Evolutionary conservation across 1,140 invertebrate species (phyloP).

Genomic region (Drosophila simulans): DNA sequence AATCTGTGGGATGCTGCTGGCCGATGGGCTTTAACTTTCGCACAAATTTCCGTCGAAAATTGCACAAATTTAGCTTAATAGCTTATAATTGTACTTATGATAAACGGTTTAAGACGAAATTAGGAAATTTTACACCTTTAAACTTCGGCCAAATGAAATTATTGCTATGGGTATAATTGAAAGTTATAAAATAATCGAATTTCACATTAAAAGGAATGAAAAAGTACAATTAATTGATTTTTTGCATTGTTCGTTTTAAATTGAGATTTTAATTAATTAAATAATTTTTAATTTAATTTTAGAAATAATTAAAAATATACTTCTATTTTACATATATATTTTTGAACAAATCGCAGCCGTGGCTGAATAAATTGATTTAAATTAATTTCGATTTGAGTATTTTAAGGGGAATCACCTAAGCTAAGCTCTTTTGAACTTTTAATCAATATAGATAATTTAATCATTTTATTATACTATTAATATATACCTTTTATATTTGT

Average conservation of each 20-base stretch:
- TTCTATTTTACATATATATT: too few relatives aligned
- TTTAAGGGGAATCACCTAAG: neutral
- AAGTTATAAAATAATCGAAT: neutral
- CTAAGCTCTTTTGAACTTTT: neutral
- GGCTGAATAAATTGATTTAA: too few relatives aligned
- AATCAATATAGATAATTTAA: too few relatives aligned
- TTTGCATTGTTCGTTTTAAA: neutral
- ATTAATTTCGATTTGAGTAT: neutral
- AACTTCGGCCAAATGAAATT: neutral
- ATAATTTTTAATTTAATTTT: too few relatives aligned
- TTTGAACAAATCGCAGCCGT: too few relatives aligned
- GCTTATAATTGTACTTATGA: neutral
- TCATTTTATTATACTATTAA: neutral
- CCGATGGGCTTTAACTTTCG: constrained; percentile 16
- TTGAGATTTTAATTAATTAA: neutral
- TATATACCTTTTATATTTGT: neutral
- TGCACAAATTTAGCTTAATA: constrained; percentile 2
- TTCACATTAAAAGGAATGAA: neutral
- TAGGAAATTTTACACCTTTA: too few relatives aligned
- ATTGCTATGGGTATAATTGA: neutral
- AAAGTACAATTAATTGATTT: too few relatives aligned
- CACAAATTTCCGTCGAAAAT: constrained; percentile 8
- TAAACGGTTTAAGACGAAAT: too few relatives aligned
- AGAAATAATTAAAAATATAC: too few relatives aligned
- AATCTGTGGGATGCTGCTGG: neutral